These are phyloP conservation scores for Dorcus hopei DNA, from an alignment of 2,888 invertebrate species.

Conservation along the genomic window DNA sequence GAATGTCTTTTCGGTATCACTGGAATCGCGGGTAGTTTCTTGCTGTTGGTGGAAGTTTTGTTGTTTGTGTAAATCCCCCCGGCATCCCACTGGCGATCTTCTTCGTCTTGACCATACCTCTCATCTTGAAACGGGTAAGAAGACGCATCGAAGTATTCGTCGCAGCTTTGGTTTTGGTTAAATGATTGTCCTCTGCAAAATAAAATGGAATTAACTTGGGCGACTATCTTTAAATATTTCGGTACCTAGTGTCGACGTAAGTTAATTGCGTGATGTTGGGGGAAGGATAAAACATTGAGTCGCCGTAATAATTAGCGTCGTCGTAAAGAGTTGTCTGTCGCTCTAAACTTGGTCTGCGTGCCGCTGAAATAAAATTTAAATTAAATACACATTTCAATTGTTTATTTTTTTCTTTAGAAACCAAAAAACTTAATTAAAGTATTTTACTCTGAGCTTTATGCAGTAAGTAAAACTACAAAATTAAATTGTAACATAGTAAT, in stretches of 20 bases:
- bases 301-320: constrained; percentile 61
- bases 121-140: constrained; percentile 63
- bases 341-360: constrained; percentile 72
- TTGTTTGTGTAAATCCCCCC: constrained; percentile 53
- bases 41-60: constrained; percentile 24
- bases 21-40: constrained; percentile 51
- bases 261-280: constrained; percentile 40
- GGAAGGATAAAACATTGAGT: constrained; percentile 47
- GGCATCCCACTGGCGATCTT: constrained; percentile 71
- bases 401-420: not conserved
- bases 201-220: not conserved
- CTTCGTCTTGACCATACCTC: constrained; percentile 61
- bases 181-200: constrained; percentile 53
- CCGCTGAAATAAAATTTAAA: constrained; percentile 29
- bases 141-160: constrained; percentile 64
- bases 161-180: constrained; percentile 56
- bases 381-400: not conserved
- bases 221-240: not conserved
- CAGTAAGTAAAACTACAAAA: too few species aligned
- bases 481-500: too few species aligned
- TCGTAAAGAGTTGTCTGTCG: constrained; percentile 77
- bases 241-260: constrained; percentile 38
- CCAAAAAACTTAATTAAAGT: too few species aligned
- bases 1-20: constrained; percentile 43
- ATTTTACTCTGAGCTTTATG: not conserved